Evolutionary conservation across 1,140 invertebrate species (phyloP), one percentile per base, ranked within the genome.

Genomic region (Drosophila santomea): DNA sequence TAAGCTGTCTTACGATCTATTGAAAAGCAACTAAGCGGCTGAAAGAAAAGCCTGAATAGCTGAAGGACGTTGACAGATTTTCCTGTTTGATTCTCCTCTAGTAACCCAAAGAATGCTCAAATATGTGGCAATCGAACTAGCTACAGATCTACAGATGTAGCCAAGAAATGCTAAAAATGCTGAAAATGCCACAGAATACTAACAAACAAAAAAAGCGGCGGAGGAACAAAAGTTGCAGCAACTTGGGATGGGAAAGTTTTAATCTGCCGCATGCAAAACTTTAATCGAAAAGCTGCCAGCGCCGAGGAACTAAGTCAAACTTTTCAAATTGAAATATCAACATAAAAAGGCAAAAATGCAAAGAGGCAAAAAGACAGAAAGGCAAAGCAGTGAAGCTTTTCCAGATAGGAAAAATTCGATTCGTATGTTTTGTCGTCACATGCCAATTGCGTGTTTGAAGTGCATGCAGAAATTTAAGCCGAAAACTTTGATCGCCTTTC

Each of bases 301-400:
- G 20, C 52, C 38, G 32, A 50, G 71, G 47, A 78, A 78, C 75
- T 78, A 77, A 78, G 75, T 78, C 75, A 78, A 78, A 78, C 64
- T 78, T 77, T 78, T 78, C 74, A 78, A 78, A 78, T 78, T 78
- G 75, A 78, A 78, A 78, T 78, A 71, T 78, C 52, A 76, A 48
- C 54, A 59, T 41, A 39, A 28, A 58, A 51, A 43, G 45, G 32
- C 36, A 68, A 43, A 41, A 43, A 36, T 23, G 11, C 11, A 36
- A 12, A 8, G 20, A 20, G 20, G 20, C 1, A 20, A 20, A 20
- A 20, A 20, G 20, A 20, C 20, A 20, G 20, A 20, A 20, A 11
- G 36, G 39, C 25, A 36, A 23, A 8, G 12, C 35, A 5, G 5
- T 5, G 17, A 15, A 51, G 48, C n/a, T 17, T 17, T 17, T 17